Base-by-base conservation (phyloP, 2,113 vertebrate species). In the Microcebus lehilahytsara region DNA sequence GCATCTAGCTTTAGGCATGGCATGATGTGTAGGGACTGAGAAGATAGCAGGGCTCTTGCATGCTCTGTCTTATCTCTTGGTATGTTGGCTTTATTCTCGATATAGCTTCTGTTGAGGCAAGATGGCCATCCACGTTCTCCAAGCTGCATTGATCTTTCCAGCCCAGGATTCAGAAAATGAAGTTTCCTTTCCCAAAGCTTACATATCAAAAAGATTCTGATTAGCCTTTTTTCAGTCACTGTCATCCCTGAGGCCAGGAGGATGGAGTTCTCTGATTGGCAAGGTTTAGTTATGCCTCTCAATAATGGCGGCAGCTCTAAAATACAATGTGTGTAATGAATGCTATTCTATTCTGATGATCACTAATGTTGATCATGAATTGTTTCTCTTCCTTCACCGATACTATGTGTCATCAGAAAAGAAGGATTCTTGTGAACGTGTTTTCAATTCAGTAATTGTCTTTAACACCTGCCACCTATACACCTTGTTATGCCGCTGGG, bases 361-460 rank as follows among this genome's bases (percentile, higher is more conserved):
- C 5, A 37, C 13, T 40, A 34, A 72, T 78, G 71, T 51, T 91
- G 16, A 16, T 90, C 19, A 14, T 4, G 49, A 34, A 4, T 78
- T 62, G 60, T 86, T 91, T 87, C 53, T 79, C 19, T 66, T 51
- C 51, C 62, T 66, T 84, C 69, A 40, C 8, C 12, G 27, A 58
- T 71, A 46, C 58, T 53, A 40, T 87, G 25, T 84, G 42, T 95
- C 83, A 49, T 86, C 49, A 69, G 80, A 80, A 89, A 85, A 80
- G 67, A 42, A 83, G 22, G 78, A 37, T 91, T 88, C 85, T 75
- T 67, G 67, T 37, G 42, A 34, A 49, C 75, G 69, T 91, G 66
- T 84, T 91, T 95, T 84, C 81, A 89, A 0, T 40, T 89, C 30
- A 69, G 78, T 89, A 84, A 94, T 91, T 86, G 67, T 32, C 64